Evolutionary conservation across 2,797 vertebrate genomes (phyloP).

Genomic region (Darevskia mixta): DNA sequence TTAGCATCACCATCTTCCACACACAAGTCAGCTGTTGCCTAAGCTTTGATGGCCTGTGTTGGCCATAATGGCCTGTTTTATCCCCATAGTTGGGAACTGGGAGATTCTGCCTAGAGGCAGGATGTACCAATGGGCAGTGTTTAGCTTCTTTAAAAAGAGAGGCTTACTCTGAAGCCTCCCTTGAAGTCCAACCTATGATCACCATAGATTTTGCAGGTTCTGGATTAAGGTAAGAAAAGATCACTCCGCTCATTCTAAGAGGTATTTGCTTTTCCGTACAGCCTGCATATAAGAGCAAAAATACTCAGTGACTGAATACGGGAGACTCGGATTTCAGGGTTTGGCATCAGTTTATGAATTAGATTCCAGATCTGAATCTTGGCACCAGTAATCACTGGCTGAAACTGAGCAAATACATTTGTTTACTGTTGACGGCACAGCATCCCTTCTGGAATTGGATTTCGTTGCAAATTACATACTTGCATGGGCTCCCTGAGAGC

Average conservation of each 20-base stretch:
- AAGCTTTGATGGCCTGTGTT: neutral
- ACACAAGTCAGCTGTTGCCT: neutral
- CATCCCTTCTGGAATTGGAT: constrained; percentile 4
- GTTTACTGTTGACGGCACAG: constrained; percentile 5
- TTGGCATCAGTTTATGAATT: constrained; percentile 1
- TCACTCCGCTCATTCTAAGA: neutral
- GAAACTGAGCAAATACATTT: constrained; percentile 26
- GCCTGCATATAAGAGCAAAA: neutral
- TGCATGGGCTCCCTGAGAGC: neutral
- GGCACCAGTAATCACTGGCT: constrained; percentile 27
- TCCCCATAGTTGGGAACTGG: neutral
- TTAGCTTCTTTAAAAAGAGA: neutral
- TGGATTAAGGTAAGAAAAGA: neutral
- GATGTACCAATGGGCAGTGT: neutral
- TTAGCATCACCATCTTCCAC: neutral
- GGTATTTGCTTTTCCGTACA: neutral
- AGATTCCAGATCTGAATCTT: constrained; percentile 16
- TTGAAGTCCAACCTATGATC: neutral
- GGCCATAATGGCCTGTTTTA: neutral
- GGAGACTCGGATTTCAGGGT: neutral
- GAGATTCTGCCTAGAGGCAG: too few relatives aligned
- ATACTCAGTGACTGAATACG: neutral
- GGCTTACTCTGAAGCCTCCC: neutral
- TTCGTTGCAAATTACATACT: constrained; percentile 9
- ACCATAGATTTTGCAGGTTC: neutral